Evolutionary conservation across 2,888 invertebrate species (phyloP).

Genomic region (Girardia tigrina): DNA sequence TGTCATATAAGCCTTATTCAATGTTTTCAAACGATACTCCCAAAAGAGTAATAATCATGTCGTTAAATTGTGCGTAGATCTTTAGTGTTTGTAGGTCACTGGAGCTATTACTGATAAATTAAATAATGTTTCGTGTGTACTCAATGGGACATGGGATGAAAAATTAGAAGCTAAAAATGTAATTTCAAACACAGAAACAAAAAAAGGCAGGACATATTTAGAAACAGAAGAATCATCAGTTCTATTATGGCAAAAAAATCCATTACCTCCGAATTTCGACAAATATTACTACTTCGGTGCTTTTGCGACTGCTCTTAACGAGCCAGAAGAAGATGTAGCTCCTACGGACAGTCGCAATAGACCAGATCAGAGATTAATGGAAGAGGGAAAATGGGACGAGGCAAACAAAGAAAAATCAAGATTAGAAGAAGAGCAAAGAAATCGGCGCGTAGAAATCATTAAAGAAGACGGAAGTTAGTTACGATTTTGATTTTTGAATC

Average conservation of each 20-base stretch:
- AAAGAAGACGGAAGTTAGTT: slow-evolving; percentile 3
- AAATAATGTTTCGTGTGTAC: slow-evolving; percentile 57
- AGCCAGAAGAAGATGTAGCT: slow-evolving; percentile 74
- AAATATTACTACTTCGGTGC: slow-evolving; percentile 80
- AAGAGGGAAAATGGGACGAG: slow-evolving; percentile 55
- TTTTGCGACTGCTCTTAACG: slow-evolving; percentile 88
- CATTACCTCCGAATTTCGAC: slow-evolving; percentile 51
- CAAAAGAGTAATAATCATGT: slow-evolving; percentile 52
- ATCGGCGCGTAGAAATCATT: not conserved
- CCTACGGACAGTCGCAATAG: slow-evolving; percentile 81
- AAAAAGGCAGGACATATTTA: slow-evolving; percentile 60
- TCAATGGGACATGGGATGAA: slow-evolving; percentile 67
- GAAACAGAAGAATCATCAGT: slow-evolving; percentile 55
- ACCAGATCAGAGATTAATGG: slow-evolving; percentile 95
- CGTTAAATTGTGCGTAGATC: not conserved
- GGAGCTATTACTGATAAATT: slow-evolving; percentile 56
- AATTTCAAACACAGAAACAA: slow-evolving; percentile 57
- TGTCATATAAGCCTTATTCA: slow-evolving; percentile 92
- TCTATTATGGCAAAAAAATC: slow-evolving; percentile 68
- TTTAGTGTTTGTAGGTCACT: slow-evolving; percentile 56
- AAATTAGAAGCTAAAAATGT: slow-evolving; percentile 7
- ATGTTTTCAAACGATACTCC: slow-evolving; percentile 93
- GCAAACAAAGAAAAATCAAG: slow-evolving; percentile 69
- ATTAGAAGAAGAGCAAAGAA: slow-evolving; percentile 56
- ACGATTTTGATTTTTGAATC: no score